These are phyloP conservation scores for Lithobius niger DNA, from an alignment of 1,140 invertebrate genomes.

Conservation along the genomic window DNA sequence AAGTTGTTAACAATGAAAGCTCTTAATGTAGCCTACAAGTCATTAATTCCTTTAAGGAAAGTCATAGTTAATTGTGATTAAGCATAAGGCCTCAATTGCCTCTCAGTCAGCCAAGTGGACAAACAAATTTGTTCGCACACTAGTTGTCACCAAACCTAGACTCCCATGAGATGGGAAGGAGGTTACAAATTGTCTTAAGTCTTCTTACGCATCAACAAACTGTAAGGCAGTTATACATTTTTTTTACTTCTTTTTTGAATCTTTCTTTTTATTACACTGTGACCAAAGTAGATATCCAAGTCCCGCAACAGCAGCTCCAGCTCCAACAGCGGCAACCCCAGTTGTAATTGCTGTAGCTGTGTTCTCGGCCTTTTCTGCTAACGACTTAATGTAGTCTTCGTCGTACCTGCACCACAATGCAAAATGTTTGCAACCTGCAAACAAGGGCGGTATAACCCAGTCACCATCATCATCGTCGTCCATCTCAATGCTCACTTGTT, in stretches of 20 bases:
- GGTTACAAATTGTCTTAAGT: no score
- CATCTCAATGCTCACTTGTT: background rate
- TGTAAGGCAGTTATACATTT: background rate
- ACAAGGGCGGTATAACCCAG: background rate
- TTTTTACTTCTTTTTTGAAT: background rate
- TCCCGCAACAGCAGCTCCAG: background rate
- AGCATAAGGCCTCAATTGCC: no score
- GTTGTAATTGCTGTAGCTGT: background rate
- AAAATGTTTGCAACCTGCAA: background rate
- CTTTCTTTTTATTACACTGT: background rate
- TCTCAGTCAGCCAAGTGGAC: no score
- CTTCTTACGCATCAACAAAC: no score
- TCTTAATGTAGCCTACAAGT: no score
- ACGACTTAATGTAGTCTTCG: background rate
- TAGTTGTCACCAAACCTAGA: no score
- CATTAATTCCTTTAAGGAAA: no score
- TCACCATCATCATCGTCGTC: background rate
- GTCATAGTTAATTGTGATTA: no score
- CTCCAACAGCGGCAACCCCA: background rate
- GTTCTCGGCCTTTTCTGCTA: background rate
- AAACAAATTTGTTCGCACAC: no score
- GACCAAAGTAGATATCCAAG: conserved; percentile 1
- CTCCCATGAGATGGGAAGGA: no score
- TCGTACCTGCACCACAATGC: background rate
- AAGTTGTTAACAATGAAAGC: no score